Base-by-base conservation (phyloP, 1,140 invertebrate genomes). In the Pseudachorutes palmiensis region DNA sequence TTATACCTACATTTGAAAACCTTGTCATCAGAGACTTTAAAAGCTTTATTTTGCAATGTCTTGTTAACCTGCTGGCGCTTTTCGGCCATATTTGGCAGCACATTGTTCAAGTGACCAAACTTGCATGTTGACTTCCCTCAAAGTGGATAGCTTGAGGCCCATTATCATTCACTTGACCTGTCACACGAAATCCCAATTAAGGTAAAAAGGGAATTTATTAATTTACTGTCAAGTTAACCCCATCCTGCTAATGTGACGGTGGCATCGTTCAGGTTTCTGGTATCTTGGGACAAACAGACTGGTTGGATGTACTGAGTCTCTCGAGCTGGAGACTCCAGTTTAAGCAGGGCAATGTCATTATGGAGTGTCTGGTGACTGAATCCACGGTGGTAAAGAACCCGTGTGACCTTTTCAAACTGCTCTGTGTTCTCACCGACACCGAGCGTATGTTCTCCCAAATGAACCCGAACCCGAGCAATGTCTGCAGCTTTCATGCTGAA, bases 401-500 rank as follows among this genome's bases (percentile, higher is more conserved):
- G 45, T 19, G 57, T 62, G 2, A 64, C 66, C n/a, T 48, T 65
- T 30, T 62, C 9, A 29, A 22, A 51, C 63, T 69, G 62, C 29
- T 68, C 61, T 24, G 58, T 51, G 9, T 58, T 62, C 45, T 76
- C 76, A 19, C 28, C 83, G 0, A 83, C 84, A 72, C 85, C 86
- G 24, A 61, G 51, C 5, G 92, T 90, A 71, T 92, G 83, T 75
- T 92, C 90, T 0, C 90, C 90, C 14, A 93, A 79, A 64, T 88
- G 83, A 1, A 90, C 88, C 1, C 87, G 89, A 26, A 94, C 74
- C 62, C 88, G 83, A 0, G 88, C 86, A 0, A 93, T 90, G 76
- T 93, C 90, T 85, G 86, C 89, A 0, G 88, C 88, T 57, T 85
- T 91, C 90, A 94, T 92, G 65, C 91, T 92, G 77, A 22, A 84